A percentile compares a stretch with the other conserved stretches of the same genome.
These are phyloP conservation scores for Anhinga rufa DNA, from an alignment of 2,113 vertebrate genomes.

Conservation along the genomic window DNA sequence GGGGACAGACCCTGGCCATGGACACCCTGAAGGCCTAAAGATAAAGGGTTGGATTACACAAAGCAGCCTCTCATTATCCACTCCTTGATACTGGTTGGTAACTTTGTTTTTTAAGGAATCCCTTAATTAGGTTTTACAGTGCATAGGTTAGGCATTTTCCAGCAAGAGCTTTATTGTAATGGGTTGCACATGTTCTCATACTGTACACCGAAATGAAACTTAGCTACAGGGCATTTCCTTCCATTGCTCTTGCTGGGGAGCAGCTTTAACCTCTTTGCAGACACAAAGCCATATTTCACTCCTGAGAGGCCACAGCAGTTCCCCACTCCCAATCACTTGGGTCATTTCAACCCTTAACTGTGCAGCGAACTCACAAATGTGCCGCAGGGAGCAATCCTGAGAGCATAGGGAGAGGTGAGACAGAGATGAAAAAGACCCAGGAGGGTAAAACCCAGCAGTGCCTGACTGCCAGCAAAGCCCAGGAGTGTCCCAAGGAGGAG, in stretches of 20 bases:
- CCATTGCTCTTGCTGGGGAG: slow-evolving; percentile 50
- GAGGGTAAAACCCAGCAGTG: neutral
- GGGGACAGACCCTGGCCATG: neutral
- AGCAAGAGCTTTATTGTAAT: slow-evolving; percentile 65
- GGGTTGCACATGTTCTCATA: slow-evolving; percentile 63
- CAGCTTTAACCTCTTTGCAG: slow-evolving; percentile 45
- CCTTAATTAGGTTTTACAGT: slow-evolving; percentile 67
- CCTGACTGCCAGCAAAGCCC: neutral
- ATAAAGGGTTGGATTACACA: slow-evolving; percentile 58
- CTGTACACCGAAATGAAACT: slow-evolving; percentile 42
- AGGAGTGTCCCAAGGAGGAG: neutral
- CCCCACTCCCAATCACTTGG: neutral
- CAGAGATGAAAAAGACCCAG: neutral
- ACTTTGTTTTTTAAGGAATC: slow-evolving; percentile 54
- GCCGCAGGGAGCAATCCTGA: neutral
- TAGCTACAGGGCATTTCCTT: slow-evolving; percentile 66
- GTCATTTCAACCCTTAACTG: neutral
- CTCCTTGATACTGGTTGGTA: slow-evolving; percentile 53
- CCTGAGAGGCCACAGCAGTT: neutral
- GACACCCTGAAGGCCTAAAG: slow-evolving; percentile 40
- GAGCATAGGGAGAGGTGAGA: neutral
- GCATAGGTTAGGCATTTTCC: slow-evolving; percentile 65
- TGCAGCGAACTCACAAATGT: neutral
- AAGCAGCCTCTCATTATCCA: slow-evolving; percentile 57
- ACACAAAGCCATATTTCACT: slow-evolving; percentile 54